Evolutionary conservation across 2,888 invertebrate species (phyloP).

Genomic region (Rosalia funebris): DNA sequence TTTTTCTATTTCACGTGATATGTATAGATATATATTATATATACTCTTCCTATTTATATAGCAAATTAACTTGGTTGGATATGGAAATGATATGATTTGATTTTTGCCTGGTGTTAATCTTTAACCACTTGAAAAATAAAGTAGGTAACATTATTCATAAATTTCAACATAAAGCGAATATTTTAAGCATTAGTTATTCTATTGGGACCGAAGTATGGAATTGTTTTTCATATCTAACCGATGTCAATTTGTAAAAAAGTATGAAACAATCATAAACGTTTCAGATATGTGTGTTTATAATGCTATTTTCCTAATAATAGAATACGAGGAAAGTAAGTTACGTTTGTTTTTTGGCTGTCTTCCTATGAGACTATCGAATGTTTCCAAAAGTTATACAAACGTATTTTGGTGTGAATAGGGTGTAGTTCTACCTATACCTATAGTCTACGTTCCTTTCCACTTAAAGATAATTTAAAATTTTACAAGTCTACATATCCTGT

Average conservation of each 20-base stretch:
- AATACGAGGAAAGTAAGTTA: constrained; percentile 37
- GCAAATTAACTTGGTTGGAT: constrained; percentile 32
- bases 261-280: constrained; percentile 58
- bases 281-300: constrained; percentile 42
- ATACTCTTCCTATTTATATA: constrained; percentile 59
- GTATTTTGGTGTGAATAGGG: background rate
- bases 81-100: background rate
- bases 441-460: constrained; percentile 14
- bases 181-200: too few species aligned
- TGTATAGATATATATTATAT: constrained; percentile 39
- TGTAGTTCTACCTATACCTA: constrained; percentile 3
- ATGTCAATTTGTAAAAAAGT: constrained; percentile 16
- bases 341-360: too few species aligned
- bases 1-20: constrained; percentile 64
- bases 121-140: too few species aligned
- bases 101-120: too few species aligned
- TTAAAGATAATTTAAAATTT: constrained; percentile 26
- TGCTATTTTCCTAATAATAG: constrained; percentile 43
- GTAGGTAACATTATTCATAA: too few species aligned
- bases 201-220: too few species aligned
- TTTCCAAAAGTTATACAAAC: background rate
- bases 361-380: constrained; percentile 30
- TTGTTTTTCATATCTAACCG: constrained; percentile 14
- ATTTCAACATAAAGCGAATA: too few species aligned
- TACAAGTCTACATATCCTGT: constrained; percentile 1